These are phyloP conservation scores for Chloroclystis v-ata DNA, from an alignment of 2,888 invertebrate genomes.

Conservation along the genomic window DNA sequence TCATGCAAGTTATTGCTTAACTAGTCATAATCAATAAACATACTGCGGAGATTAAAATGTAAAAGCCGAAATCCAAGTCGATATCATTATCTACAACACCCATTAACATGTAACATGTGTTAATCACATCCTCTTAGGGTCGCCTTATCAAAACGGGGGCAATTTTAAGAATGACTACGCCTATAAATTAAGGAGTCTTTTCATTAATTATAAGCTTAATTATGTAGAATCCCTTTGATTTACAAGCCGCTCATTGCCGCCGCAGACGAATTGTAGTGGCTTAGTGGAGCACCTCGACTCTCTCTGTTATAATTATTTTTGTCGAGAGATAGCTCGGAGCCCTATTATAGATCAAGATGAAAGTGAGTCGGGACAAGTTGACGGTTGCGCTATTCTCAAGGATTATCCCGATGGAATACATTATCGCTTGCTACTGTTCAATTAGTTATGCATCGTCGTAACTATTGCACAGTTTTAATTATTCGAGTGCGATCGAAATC, in stretches of 20 bases:
- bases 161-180: constrained; percentile 72
- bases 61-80: constrained; percentile 37
- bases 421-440: constrained; percentile 19
- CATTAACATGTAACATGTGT: constrained; percentile 68
- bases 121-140: constrained; percentile 60
- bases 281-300: constrained; percentile 65
- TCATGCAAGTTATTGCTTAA: background rate
- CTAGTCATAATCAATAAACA: constrained; percentile 11
- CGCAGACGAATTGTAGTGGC: constrained; percentile 75
- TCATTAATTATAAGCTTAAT: constrained; percentile 78
- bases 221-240: constrained; percentile 78
- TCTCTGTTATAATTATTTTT: constrained; percentile 72
- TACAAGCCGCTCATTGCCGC: constrained; percentile 74
- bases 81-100: constrained; percentile 48
- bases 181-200: constrained; percentile 74
- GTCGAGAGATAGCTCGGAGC: constrained; percentile 50
- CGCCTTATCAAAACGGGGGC: constrained; percentile 68
- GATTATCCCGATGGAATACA: constrained; percentile 54
- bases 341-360: constrained; percentile 61
- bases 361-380: constrained; percentile 67
- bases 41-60: constrained; percentile 25
- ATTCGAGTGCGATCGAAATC: too few species aligned
- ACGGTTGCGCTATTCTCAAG: constrained; percentile 59
- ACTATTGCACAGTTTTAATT: too few species aligned
- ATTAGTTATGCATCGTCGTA: too few species aligned